Evolutionary conservation across 2,113 vertebrate species (phyloP), one percentile per base, ranked within the genome.

Genomic region (Amblyornis subalaris): DNA sequence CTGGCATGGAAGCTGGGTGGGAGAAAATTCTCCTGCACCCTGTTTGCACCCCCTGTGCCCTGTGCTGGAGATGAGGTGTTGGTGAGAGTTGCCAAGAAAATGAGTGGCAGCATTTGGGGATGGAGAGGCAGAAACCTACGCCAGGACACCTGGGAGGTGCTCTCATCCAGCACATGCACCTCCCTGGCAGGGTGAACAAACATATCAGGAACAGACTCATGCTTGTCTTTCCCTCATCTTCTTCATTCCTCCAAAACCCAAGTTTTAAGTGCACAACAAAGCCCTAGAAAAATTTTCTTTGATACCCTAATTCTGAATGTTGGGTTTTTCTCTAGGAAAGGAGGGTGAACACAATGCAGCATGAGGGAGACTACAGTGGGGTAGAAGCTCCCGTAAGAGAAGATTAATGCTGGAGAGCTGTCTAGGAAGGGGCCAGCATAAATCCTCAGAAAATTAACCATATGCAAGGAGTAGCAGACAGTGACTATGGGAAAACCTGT

Each of bases 401-500:
- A 76, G 79, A 73, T 83, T 67, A 88, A 67, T 1, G 2, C 58
- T 73, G 69, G 50, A 72, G 48, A 83, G 25, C 44, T 78, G 47
- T n/a, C 84, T 95, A 74, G 66, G 65, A 94, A 94, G 44, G 29
- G 47, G 14, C 54, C 77, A 67, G 70, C 62, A 33, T 38, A 85
- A 86, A 80, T 55, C 94, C 92, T 96, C 20, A 69, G 95, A 84
- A 96, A 96, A 96, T 94, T 94, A 97, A 97, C 77, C 40, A 3
- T 57, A 95, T 96, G 95, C 96, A 96, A 91, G 90, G 85, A 91
- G 76, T 96, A 92, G 90, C 95, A 96, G 96, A 96, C 90, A 95
- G 86, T 95, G 94, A 96, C 96, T 95, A 97, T 96, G 97, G 95
- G 96, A 94, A 97, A 97, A 96, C 96, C 95, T 96, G 90, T 82